Evolutionary conservation across 2,797 vertebrate genomes (phyloP), one percentile per base, ranked within the genome.

Genomic region (Parauchenoglanis ngamensis): DNA sequence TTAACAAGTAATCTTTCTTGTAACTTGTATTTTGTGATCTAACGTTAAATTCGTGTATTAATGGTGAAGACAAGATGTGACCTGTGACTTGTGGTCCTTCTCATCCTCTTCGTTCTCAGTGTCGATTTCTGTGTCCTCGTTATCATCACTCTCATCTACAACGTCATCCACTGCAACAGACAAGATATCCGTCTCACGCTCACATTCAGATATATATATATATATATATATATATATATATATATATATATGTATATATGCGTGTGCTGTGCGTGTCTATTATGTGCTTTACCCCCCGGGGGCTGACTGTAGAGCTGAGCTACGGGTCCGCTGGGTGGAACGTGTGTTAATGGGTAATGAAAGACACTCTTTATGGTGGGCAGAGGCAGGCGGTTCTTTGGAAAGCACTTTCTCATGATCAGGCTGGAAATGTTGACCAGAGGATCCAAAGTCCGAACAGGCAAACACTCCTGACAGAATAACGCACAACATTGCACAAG

Each of bases 341-440:
- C 94, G 79, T 98, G 90, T 44, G 97, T 97, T 80, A 99, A 94
- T 89, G 96, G 95, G 93, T 97, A 97, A 85, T 95, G 95, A 92
- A 98, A 98, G 91, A 96, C 94, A 67, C 98, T 98, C 94, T 98
- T 98, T 93, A 99, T 98, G 31, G 97, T 99, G 90, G 97, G 97
- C 87, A 99, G 93, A 80, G 98, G 98, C 92, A 99, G 95, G 85
- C 98, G 98, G 92, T 99, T 99, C 95, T 99, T 99, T 68, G 98
- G 98, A 93, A 98, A 99, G 94, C 98, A 99, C 94, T 99, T 99
- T 92, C 98, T 97, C 98, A 99, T 99, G 93, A 99, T 98, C 82
- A 99, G 94, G 92, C 97, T 99, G 52, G 98, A 99, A 28, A 95
- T 97, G 94, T 98, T 99, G 86, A 99, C 95, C 73, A 99, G 95